These are phyloP conservation scores for Mionectes olivaceus DNA, from an alignment of 2,797 vertebrate genomes.

Conservation along the genomic window DNA sequence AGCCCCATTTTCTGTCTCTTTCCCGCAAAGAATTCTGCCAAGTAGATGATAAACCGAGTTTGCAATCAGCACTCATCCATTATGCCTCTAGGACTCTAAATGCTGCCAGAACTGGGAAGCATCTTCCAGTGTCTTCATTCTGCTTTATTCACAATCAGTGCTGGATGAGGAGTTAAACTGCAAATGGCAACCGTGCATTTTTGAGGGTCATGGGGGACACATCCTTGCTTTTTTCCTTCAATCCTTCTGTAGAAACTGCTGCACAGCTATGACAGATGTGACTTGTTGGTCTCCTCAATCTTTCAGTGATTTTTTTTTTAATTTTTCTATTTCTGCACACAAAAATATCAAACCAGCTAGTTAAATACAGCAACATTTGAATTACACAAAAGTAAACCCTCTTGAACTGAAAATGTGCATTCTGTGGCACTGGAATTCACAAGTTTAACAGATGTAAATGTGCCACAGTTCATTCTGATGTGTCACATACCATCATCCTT, in stretches of 20 bases:
- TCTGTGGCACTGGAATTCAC: background rate
- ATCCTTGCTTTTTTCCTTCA: background rate
- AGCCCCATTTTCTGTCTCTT: background rate
- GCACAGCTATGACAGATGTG: background rate
- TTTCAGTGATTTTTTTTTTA: background rate
- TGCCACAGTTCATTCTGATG: background rate
- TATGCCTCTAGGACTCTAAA: background rate
- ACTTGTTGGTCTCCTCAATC: background rate
- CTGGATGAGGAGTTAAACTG: background rate
- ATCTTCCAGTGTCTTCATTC: background rate
- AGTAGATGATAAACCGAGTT: background rate
- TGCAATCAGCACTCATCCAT: background rate
- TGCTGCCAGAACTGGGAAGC: background rate
- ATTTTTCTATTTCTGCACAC: background rate
- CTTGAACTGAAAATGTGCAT: background rate
- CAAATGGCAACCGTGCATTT: background rate
- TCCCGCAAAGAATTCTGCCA: background rate
- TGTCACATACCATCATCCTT: constrained; percentile 19
- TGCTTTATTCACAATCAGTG: background rate
- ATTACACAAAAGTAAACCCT: background rate
- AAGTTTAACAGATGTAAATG: constrained; percentile 5
- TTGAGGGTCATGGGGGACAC: background rate
- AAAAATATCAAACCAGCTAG: background rate
- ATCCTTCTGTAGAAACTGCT: background rate
- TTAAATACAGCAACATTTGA: background rate